These are phyloP conservation scores for Biston stratarius DNA, from an alignment of 2,888 invertebrate species.

Conservation along the genomic window DNA sequence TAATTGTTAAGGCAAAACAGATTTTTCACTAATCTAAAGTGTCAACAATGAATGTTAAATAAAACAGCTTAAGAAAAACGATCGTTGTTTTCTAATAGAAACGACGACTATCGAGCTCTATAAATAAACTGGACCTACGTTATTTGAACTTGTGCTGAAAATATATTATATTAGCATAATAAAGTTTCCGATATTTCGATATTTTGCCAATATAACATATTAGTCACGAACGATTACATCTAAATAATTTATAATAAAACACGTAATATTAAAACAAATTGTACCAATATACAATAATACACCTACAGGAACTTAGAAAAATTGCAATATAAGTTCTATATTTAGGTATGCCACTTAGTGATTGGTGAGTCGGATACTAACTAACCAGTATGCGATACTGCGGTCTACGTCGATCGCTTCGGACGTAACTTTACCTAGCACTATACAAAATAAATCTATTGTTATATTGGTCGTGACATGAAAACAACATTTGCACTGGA, in stretches of 20 bases:
- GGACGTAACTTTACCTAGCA: conserved; percentile 71
- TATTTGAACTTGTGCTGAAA: conserved; percentile 85
- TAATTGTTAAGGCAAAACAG: conserved; percentile 83
- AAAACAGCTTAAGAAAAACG: conserved; percentile 79
- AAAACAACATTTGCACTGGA: conserved; percentile 69
- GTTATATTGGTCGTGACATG: conserved; percentile 71
- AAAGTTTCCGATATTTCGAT: conserved; percentile 49
- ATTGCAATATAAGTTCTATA: conserved; percentile 86
- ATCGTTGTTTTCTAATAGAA: conserved; percentile 64
- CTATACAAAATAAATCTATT: conserved; percentile 71
- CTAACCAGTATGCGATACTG: conserved; percentile 62
- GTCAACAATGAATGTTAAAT: conserved; percentile 85
- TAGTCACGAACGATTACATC: conserved; percentile 72
- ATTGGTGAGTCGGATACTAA: conserved; percentile 69
- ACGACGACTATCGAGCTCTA: conserved; percentile 75
- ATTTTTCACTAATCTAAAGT: conserved; percentile 82
- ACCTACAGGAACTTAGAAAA: conserved; percentile 86
- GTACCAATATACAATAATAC: conserved; percentile 85
- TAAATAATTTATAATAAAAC: conserved; percentile 84
- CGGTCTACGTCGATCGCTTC: conserved; percentile 54
- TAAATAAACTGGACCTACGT: conserved; percentile 83
- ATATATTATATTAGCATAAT: conserved; percentile 74
- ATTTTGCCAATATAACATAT: conserved; percentile 73
- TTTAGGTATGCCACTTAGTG: conserved; percentile 85
- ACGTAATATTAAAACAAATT: conserved; percentile 83